Evolutionary conservation across 2,113 vertebrate species (phyloP), one percentile per base, ranked within the genome.

Genomic region (Garra rufa): DNA sequence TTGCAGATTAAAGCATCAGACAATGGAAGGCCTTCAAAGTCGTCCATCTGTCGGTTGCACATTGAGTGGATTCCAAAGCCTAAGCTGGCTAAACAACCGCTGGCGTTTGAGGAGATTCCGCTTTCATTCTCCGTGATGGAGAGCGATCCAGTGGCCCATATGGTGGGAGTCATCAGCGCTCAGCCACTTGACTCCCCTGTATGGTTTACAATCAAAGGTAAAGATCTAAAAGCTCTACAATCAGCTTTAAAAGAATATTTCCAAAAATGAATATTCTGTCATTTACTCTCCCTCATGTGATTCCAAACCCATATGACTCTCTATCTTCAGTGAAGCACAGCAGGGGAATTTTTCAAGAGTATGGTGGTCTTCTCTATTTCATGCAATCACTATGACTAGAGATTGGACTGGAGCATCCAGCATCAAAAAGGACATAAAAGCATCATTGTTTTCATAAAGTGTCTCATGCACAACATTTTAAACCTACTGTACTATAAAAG

Each of bases 191-290:
- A 94, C 86, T 91, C 85, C 67, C 94, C 94, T 59, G 92, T 96
- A 38, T 97, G 96, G 96, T 97, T 97, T 93, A 94, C 95, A 89
- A 96, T 97, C 92, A 95, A 87, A n/a, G 96, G 96, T 97, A 92
- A 94, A 93, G 21, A 79, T 55, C 28, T 38, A 41, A 71, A 34
- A 71, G 41, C 63, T 71, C 34, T 15, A 46, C 55, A 19, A 50
- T 55, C 61, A 70, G 26, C 21, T 24, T 19, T 55, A 78, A 10
- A 52, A 13, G 14, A 19, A 28, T 41, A 55, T n/a, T 15, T 76
- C 30, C n/a, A 46, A 71, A 70, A n/a, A 43, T 43, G 3, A 6
- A 43, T 17, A 65, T 65, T 30, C 26, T 30, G 14, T 15, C 26
- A 30, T 65, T 2, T 21, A 69, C 4, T 41, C 65, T 21, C 65